These are phyloP conservation scores for Pantherophis guttatus DNA, from an alignment of 2,113 vertebrate species.

Conservation along the genomic window DNA sequence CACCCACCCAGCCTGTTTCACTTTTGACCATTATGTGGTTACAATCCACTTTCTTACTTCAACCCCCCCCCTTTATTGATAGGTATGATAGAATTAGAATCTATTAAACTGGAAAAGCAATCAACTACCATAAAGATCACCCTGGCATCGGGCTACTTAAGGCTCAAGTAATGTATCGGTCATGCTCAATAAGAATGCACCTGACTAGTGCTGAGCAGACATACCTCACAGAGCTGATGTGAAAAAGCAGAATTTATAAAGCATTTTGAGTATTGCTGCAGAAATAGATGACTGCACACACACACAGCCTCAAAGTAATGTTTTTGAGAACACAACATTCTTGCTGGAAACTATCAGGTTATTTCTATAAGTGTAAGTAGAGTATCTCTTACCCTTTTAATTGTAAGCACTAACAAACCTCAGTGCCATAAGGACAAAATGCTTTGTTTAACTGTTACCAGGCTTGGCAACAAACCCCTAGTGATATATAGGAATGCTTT, in stretches of 20 bases:
- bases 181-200: background rate
- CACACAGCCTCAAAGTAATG: background rate
- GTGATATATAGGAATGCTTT: background rate
- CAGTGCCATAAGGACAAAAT: background rate
- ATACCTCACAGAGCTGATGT: background rate
- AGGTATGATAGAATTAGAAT: background rate
- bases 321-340: too few species aligned
- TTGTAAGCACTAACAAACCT: background rate
- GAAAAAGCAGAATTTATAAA: background rate
- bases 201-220: background rate
- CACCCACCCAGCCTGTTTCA: background rate
- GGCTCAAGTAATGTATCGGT: background rate
- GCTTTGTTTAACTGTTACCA: background rate
- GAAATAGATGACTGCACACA: background rate
- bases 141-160: background rate
- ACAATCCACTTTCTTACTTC: background rate
- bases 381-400: background rate
- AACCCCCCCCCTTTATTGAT: background rate
- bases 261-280: background rate
- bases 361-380: background rate
- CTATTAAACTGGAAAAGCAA: background rate
- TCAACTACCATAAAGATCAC: background rate
- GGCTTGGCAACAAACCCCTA: background rate
- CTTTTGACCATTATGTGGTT: background rate
- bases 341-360: background rate